These are phyloP conservation scores for Xiphophorus maculatus DNA, from an alignment of 2,113 vertebrate species.

Conservation along the genomic window DNA sequence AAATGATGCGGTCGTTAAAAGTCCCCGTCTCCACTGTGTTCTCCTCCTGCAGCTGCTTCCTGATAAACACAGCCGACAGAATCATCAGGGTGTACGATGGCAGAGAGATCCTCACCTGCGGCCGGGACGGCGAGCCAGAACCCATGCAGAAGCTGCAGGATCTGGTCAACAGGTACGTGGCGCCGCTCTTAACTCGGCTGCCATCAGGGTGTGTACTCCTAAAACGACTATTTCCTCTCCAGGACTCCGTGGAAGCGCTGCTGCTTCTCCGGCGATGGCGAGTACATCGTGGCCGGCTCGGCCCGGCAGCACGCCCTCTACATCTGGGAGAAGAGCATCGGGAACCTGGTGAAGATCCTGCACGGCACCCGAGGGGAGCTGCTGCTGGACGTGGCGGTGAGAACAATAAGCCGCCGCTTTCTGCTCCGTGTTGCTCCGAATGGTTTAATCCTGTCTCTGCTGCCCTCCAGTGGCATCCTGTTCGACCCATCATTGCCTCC, in stretches of 20 bases:
- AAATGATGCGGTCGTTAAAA: neutral
- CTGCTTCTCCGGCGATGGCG: conserved; percentile 97
- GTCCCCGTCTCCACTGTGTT: neutral
- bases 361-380: conserved; percentile 95
- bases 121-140: conserved; percentile 94
- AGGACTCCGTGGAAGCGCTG: conserved; percentile 99
- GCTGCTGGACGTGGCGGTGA: conserved; percentile 94
- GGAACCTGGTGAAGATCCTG: conserved; percentile 97
- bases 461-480: conserved; percentile 91
- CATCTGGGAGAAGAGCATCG: conserved; percentile 99
- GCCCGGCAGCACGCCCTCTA: conserved; percentile 96
- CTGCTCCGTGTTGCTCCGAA: neutral
- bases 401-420: conserved; percentile 32
- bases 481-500: conserved; percentile 96
- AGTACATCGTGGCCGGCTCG: conserved; percentile 97
- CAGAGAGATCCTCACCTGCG: conserved; percentile 96
- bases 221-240: neutral
- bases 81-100: conserved; percentile 97
- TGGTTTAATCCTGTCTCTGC: too few species aligned
- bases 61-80: conserved; percentile 97
- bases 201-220: neutral
- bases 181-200: too few species aligned
- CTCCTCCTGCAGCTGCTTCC: conserved; percentile 86
- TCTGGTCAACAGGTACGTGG: conserved; percentile 90
- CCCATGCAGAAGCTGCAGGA: conserved; percentile 99